Evolutionary conservation across 2,888 invertebrate genomes (phyloP).

Genomic region (Operophtera brumata): DNA sequence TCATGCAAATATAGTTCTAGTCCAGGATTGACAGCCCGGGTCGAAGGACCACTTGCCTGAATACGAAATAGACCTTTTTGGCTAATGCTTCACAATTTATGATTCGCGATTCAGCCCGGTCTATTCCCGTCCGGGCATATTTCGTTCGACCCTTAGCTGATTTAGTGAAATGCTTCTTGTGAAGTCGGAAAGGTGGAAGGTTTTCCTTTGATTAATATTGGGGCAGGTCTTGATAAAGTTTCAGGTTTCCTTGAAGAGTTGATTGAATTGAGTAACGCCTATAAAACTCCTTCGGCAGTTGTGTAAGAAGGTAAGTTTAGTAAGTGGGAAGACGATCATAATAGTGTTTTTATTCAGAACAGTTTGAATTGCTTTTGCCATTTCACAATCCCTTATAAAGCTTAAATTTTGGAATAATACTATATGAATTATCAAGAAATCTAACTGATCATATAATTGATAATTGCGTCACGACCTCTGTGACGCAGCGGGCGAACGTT

Average conservation of each 20-base stretch:
- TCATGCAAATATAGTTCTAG: constrained; percentile 22
- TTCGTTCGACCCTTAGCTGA: constrained; percentile 23
- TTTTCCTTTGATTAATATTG: constrained; percentile 26
- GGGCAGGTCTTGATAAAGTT: constrained; percentile 27
- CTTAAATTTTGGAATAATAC: too few species aligned
- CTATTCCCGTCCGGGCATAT: constrained; percentile 14
- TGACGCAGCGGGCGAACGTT: too few species aligned
- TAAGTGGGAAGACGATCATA: not conserved
- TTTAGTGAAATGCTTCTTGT: constrained; percentile 23
- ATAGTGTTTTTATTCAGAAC: not conserved
- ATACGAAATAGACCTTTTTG: constrained; percentile 24
- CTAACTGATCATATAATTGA: too few species aligned
- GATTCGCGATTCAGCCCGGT: constrained; percentile 21
- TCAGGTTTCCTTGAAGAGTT: constrained; percentile 12
- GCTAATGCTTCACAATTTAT: constrained; percentile 31
- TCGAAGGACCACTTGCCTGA: constrained; percentile 19
- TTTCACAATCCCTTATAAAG: too few species aligned
- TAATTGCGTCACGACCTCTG: too few species aligned
- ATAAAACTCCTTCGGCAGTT: not conserved
- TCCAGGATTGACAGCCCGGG: constrained; percentile 15
- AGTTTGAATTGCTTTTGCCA: too few species aligned
- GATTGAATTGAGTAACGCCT: constrained; percentile 12
- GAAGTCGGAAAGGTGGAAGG: constrained; percentile 25
- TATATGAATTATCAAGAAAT: too few species aligned
- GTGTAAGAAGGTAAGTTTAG: not conserved